Evolutionary conservation across 2,888 invertebrate genomes (phyloP).

Genomic region (Stenichneumon culpator): DNA sequence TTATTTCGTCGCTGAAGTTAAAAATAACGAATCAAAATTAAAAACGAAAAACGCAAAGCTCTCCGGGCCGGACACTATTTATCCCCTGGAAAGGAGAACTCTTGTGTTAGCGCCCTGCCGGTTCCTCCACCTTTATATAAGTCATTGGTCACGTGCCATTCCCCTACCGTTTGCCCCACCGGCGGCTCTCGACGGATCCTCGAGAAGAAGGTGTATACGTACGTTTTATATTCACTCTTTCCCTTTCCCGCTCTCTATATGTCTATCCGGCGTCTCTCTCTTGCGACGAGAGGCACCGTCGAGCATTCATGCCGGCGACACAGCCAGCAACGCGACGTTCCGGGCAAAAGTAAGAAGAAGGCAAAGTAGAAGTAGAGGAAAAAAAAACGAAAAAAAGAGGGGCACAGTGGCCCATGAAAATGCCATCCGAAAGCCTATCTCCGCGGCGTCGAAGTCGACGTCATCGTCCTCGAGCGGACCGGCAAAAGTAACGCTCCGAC

Average conservation of each 20-base stretch:
- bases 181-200: slow-evolving; percentile 60
- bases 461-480: slow-evolving; percentile 42
- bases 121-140: slow-evolving; percentile 84
- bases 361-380: slow-evolving; percentile 11
- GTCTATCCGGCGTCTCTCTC: slow-evolving; percentile 59
- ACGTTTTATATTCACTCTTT: slow-evolving; percentile 69
- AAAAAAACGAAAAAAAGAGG: slow-evolving; percentile 64
- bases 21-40: not conserved
- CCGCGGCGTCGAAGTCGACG: slow-evolving; percentile 1
- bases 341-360: slow-evolving; percentile 25
- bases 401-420: slow-evolving; percentile 75
- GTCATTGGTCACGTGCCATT: slow-evolving; percentile 84
- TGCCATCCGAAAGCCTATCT: slow-evolving; percentile 74
- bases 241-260: slow-evolving; percentile 65
- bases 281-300: slow-evolving; percentile 50
- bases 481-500: slow-evolving; percentile 27
- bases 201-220: slow-evolving; percentile 71
- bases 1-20: slow-evolving; percentile 10
- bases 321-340: not conserved
- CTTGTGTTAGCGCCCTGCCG: slow-evolving; percentile 83
- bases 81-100: slow-evolving; percentile 80
- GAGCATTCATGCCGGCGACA: slow-evolving; percentile 38
- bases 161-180: slow-evolving; percentile 72
- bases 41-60: slow-evolving; percentile 63
- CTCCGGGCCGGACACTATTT: slow-evolving; percentile 74